A percentile compares a stretch with the other conserved stretches of the same genome.
These are phyloP conservation scores for Hydrolagus colliei DNA, from an alignment of 2,797 vertebrate species.

Conservation along the genomic window DNA sequence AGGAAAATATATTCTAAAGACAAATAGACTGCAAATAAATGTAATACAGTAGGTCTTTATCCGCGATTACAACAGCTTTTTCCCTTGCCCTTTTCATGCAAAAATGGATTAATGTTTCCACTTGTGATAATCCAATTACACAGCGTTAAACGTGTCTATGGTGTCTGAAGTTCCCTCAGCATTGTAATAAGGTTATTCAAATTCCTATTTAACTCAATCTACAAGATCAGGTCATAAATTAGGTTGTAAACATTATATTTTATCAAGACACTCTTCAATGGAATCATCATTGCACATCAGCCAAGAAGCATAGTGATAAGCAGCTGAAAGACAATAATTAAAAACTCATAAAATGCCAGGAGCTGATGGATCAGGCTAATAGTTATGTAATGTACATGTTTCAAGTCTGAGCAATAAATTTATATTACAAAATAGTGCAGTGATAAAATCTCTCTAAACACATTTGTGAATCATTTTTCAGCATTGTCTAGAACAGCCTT, in stretches of 20 bases:
- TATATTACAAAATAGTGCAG: too few relatives aligned
- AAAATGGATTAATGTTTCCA: conserved; percentile 36
- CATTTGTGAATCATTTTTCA: too few relatives aligned
- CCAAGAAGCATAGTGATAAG: background rate
- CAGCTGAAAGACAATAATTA: too few relatives aligned
- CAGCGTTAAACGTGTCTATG: conserved; percentile 31
- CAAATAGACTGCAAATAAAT: background rate
- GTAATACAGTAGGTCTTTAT: background rate
- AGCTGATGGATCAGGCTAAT: too few relatives aligned
- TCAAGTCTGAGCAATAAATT: too few relatives aligned
- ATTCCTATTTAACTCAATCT: conserved; percentile 33
- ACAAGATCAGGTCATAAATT: conserved; percentile 31
- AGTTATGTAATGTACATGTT: too few relatives aligned
- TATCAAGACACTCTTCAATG: background rate
- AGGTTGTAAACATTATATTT: conserved; percentile 26
- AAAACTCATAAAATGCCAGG: too few relatives aligned
- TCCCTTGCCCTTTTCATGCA: conserved; percentile 31
- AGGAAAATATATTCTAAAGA: background rate
- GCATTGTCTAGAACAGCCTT: too few relatives aligned
- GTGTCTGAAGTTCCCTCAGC: conserved; percentile 34
- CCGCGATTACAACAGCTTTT: background rate
- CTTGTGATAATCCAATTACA: conserved; percentile 43
- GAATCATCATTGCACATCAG: background rate
- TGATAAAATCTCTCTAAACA: too few relatives aligned
- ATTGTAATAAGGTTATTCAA: conserved; percentile 36